Conservation (phyloP, 2,113 vertebrate species). For the Oreochromis spilurus region DNA sequence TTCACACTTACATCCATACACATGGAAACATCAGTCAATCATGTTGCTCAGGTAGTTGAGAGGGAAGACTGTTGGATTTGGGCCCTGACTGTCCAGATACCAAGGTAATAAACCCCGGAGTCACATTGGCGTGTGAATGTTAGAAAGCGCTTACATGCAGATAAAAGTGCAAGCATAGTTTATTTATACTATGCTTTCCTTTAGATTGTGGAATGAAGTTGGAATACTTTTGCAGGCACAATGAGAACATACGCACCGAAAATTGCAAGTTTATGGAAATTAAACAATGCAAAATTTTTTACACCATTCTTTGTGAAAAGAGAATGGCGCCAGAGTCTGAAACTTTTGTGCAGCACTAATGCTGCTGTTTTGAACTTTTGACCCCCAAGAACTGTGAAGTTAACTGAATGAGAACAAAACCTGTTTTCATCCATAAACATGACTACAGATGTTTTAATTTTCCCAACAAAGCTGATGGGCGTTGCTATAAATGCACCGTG, state of each 20-base stretch:
- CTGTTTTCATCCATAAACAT: neutral
- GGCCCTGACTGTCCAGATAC: no score
- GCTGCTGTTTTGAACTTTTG: neutral
- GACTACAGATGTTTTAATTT: no score
- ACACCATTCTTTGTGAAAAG: neutral
- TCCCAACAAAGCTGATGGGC: neutral
- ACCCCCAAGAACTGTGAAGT: neutral
- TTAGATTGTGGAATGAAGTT: neutral
- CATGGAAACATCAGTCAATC: neutral
- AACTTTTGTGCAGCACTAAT: neutral
- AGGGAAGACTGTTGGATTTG: neutral
- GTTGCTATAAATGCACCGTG: neutral
- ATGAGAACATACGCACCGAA: rapidly evolving
- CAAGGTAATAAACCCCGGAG: neutral
- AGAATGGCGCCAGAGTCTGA: neutral
- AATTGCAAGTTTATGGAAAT: neutral
- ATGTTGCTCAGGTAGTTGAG: neutral
- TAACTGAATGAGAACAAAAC: neutral
- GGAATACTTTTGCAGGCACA: neutral
- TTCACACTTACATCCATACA: neutral
- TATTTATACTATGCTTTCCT: neutral
- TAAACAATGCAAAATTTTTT: neutral
- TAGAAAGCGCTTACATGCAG: neutral
- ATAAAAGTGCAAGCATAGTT: neutral
- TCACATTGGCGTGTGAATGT: neutral